Evolutionary conservation across 1,140 invertebrate genomes (phyloP).

Genomic region (Leguminivora glycinivorella): DNA sequence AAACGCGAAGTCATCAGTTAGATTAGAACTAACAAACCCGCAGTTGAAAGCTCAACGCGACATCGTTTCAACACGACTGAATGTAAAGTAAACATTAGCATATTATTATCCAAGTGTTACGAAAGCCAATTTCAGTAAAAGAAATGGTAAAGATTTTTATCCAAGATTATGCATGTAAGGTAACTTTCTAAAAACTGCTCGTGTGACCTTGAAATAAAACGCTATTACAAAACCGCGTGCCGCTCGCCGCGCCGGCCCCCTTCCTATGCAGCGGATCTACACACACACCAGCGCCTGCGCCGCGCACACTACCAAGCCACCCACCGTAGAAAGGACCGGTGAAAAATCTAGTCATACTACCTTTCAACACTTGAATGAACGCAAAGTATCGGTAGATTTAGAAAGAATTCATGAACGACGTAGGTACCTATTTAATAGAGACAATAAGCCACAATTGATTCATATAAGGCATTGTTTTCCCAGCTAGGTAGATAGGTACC

Average conservation of each 20-base stretch:
- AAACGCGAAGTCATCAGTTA: slow-evolving; percentile 20
- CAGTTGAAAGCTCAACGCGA: slow-evolving; percentile 3
- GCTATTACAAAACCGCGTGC: slow-evolving; percentile 77
- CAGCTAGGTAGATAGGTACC: not conserved
- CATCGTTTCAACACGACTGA: slow-evolving; percentile 8
- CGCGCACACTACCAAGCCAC: slow-evolving; percentile 46
- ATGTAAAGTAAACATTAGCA: slow-evolving; percentile 12
- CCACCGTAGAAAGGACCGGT: slow-evolving; percentile 68
- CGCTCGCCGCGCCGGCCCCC: slow-evolving; percentile 59
- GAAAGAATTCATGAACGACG: not conserved
- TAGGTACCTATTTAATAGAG: not conserved
- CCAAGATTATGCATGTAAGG: slow-evolving; percentile 60
- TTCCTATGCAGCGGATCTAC: slow-evolving; percentile 65
- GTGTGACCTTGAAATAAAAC: slow-evolving; percentile 79
- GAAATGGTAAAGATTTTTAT: slow-evolving; percentile 50
- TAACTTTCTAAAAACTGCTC: slow-evolving; percentile 80
- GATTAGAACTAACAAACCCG: slow-evolving; percentile 1
- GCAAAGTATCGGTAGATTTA: not conserved
- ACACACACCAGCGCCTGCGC: slow-evolving; percentile 50
- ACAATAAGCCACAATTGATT: slow-evolving; percentile 18
- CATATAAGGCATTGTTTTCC: slow-evolving; percentile 4
- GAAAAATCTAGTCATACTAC: slow-evolving; percentile 65
- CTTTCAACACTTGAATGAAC: slow-evolving; percentile 36
- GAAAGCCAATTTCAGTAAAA: slow-evolving; percentile 11
- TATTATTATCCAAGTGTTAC: slow-evolving; percentile 14